Percentiles rank a stretch among this genome's conserved stretches.
phyloP scores from a whole-genome alignment of 1,140 invertebrate species.

The Coptotermes formosanus region DNA sequence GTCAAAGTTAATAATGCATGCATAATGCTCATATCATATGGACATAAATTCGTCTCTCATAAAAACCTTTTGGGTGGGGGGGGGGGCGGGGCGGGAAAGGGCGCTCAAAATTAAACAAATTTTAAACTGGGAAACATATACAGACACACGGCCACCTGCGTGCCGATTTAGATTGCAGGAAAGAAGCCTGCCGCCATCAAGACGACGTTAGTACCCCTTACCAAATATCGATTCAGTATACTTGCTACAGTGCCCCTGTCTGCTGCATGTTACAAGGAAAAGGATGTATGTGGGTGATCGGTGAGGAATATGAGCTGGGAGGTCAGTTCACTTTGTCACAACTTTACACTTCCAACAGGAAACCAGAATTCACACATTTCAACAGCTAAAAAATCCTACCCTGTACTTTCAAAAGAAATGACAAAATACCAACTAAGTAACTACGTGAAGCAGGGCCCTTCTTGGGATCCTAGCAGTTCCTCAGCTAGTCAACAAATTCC shows the following conservation, averaged over 20 bases:
- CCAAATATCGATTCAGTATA: constrained; percentile 2
- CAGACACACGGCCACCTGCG: background rate
- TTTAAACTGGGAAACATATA: background rate
- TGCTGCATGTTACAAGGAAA: background rate
- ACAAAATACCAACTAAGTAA: too few relatives aligned
- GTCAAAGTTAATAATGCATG: too few relatives aligned
- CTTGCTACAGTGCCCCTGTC: background rate
- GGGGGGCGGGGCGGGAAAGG: too few relatives aligned
- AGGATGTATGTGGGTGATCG: background rate
- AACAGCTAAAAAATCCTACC: too few relatives aligned
- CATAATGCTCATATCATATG: too few relatives aligned
- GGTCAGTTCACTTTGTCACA: background rate
- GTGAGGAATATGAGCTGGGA: background rate
- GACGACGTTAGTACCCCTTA: background rate
- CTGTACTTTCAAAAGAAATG: too few relatives aligned
- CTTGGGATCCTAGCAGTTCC: too few relatives aligned
- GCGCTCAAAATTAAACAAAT: too few relatives aligned
- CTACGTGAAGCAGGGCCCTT: too few relatives aligned
- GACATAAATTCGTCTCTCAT: background rate
- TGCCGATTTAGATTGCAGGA: background rate
- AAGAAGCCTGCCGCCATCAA: background rate
- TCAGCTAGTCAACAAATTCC: too few relatives aligned
- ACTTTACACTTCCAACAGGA: background rate
- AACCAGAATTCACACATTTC: too few relatives aligned
- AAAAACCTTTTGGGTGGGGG: background rate